These are phyloP conservation scores for Turritopsis rubra DNA, from an alignment of 30 jellyfish, hydroid and myxozoan species.

Conservation along the genomic window DNA sequence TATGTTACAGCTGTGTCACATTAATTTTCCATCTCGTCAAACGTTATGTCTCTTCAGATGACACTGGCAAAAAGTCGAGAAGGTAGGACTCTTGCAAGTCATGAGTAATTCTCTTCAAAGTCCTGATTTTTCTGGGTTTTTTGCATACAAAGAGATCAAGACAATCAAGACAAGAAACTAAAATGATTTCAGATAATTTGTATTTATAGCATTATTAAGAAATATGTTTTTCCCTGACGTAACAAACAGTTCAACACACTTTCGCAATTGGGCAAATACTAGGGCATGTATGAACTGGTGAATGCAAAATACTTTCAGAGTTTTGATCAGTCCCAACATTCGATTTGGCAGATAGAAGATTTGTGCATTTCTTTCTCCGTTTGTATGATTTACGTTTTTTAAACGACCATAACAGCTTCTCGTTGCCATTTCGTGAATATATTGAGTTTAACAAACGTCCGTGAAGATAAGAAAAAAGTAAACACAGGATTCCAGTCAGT, in stretches of 20 bases:
- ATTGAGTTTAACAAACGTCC: background rate
- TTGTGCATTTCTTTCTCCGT: background rate
- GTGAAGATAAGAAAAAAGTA: conserved; percentile 1
- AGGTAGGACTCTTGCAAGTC: no score
- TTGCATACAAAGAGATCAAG: no score
- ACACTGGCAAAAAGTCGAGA: no score
- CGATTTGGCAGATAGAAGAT: background rate
- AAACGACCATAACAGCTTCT: background rate
- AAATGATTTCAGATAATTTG: no score
- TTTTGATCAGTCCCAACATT: background rate
- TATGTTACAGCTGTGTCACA: no score
- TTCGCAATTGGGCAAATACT: background rate
- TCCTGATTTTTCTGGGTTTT: no score
- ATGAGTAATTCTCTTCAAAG: no score
- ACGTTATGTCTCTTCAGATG: no score
- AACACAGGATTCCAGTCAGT: background rate
- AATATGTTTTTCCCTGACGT: no score
- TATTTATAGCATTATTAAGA: no score
- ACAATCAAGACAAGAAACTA: no score
- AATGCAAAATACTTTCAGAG: background rate
- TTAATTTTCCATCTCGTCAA: no score
- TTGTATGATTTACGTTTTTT: background rate
- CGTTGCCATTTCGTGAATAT: background rate
- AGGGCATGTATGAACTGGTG: background rate
- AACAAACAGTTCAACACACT: background rate